A percentile compares a stretch with the other conserved stretches of the same genome.
Conservation (phyloP, 30 jellyfish, hydroid and myxozoan genomes). For the Hydractinia symbiolongicarpus region DNA sequence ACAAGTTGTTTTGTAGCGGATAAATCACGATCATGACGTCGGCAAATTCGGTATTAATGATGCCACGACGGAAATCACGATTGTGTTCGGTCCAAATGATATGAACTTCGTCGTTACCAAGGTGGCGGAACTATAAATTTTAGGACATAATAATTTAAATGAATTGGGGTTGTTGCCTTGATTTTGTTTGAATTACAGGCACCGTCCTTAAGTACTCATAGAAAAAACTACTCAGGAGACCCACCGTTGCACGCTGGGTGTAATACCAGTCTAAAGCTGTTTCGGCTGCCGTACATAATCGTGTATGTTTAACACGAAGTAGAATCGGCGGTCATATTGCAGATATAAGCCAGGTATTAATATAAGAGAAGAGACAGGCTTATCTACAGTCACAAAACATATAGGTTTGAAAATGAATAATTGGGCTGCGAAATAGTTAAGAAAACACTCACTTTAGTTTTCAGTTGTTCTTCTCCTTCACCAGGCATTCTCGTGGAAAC, state of each 20-base stretch:
- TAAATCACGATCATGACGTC: conserved; percentile 82
- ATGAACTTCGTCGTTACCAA: conserved; percentile 98
- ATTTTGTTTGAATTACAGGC: too few species aligned
- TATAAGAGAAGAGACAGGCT: background rate
- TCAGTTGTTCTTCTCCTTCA: conserved; percentile 67
- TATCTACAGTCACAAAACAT: background rate
- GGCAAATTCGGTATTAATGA: conserved; percentile 91
- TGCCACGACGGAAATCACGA: conserved; percentile 95
- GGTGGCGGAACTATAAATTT: conserved; percentile 84
- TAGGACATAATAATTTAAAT: background rate
- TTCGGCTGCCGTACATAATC: too few species aligned
- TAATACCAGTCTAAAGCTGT: too few species aligned
- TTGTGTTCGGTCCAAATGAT: conserved; percentile 96
- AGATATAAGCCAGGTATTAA: background rate
- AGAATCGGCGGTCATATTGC: too few species aligned
- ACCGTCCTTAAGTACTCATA: too few species aligned
- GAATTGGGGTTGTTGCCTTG: too few species aligned
- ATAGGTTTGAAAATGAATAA: background rate
- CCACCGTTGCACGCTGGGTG: too few species aligned
- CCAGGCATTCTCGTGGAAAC: conserved; percentile 94
- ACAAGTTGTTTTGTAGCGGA: conserved; percentile 71
- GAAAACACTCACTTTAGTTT: conserved; percentile 50
- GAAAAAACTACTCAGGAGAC: too few species aligned
- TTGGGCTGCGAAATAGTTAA: background rate
- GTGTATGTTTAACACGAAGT: too few species aligned